Evolutionary conservation across 2,888 invertebrate species (phyloP).

Genomic region (Onthophagus sagittarius): DNA sequence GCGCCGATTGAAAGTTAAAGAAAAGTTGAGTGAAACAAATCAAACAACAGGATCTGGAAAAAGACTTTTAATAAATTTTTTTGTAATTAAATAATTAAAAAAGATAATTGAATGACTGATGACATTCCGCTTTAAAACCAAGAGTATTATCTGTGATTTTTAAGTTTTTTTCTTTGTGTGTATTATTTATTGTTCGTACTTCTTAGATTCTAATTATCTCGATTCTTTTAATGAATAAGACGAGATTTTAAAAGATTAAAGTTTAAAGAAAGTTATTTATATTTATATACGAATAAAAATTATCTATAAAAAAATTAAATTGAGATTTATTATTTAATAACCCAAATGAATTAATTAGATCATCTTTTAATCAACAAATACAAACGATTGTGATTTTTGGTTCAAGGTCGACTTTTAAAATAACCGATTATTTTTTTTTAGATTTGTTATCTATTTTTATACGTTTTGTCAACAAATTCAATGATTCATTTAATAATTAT

Average conservation of each 20-base stretch:
- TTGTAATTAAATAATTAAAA: not conserved
- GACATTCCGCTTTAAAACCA: constrained; percentile 16
- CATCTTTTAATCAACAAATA: not conserved
- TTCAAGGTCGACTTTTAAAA: not conserved
- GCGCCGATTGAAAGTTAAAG: constrained; percentile 30
- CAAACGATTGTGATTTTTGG: not conserved
- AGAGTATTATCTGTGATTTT: constrained; percentile 20
- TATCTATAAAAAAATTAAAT: no score
- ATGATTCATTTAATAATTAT: no score
- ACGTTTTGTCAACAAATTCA: not conserved
- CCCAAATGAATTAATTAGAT: not conserved
- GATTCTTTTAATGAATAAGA: not conserved
- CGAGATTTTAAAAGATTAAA: not conserved
- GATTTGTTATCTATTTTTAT: not conserved
- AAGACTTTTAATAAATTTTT: not conserved
- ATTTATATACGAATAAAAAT: not conserved
- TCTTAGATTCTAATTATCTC: not conserved
- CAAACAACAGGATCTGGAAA: not conserved
- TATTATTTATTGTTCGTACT: constrained; percentile 14
- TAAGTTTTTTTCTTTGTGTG: constrained; percentile 22
- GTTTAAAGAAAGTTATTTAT: not conserved
- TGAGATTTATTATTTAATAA: not conserved
- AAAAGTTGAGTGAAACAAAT: not conserved
- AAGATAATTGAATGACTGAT: constrained; percentile 16
- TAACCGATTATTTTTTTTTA: not conserved